A percentile compares a stretch with the other conserved stretches of the same genome.
These are phyloP conservation scores for Erpobdella octoculata DNA, from an alignment of 2,888 invertebrate species.

Conservation along the genomic window DNA sequence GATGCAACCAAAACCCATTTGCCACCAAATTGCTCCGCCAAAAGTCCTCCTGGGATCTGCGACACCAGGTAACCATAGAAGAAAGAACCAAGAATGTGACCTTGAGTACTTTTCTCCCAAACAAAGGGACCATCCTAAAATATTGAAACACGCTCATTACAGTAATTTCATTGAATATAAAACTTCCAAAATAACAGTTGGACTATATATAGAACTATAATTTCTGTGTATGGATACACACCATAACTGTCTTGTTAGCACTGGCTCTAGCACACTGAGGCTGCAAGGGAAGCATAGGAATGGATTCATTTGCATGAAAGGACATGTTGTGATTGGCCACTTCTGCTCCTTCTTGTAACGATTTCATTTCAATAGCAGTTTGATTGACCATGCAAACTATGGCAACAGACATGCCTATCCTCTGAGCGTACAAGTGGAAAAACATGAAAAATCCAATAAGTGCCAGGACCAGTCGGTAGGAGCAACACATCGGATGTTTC, in stretches of 20 bases:
- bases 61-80: conserved; percentile 55
- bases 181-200: background rate
- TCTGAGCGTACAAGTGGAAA: conserved; percentile 63
- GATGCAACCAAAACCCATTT: conserved; percentile 45
- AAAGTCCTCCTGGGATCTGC: conserved; percentile 47
- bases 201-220: background rate
- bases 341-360: background rate
- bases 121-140: conserved; percentile 52
- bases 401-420: conserved; percentile 57
- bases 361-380: conserved; percentile 39
- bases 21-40: conserved; percentile 41
- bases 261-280: background rate
- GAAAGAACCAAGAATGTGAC: conserved; percentile 56
- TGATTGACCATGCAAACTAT: conserved; percentile 58
- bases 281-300: background rate
- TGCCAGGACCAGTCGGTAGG: conserved; percentile 45
- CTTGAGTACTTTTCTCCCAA: conserved; percentile 57
- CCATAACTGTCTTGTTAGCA: conserved; percentile 1
- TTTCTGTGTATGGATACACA: no score
- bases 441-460: conserved; percentile 47
- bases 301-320: background rate
- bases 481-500: conserved; percentile 42
- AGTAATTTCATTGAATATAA: background rate
- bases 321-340: background rate
- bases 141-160: background rate